A percentile compares a stretch with the other conserved stretches of the same genome.
These are phyloP conservation scores for Diaprepes abbreviatus DNA, from an alignment of 2,888 invertebrate species.

Conservation along the genomic window DNA sequence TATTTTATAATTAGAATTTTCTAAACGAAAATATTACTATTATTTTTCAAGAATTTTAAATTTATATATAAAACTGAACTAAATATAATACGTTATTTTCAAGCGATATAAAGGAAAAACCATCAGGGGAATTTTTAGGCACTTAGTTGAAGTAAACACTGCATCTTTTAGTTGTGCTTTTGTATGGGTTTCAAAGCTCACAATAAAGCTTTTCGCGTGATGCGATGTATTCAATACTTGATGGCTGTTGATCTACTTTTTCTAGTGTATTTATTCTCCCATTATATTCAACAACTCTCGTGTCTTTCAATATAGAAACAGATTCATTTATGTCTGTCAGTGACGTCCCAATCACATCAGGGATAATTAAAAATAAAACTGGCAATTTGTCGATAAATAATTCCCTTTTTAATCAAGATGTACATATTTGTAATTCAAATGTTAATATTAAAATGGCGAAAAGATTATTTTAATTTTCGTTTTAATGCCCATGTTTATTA, in stretches of 20 bases:
- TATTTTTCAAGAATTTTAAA: no score
- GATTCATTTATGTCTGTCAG: not conserved
- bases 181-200: not conserved
- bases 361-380: no score
- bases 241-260: conserved; percentile 21
- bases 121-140: not conserved
- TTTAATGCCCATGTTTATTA: no score
- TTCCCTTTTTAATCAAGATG: not conserved
- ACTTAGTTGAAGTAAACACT: not conserved
- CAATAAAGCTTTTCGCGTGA: conserved; percentile 14
- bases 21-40: no score
- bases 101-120: not conserved
- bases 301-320: not conserved
- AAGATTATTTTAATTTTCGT: no score
- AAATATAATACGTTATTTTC: not conserved
- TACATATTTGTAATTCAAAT: not conserved
- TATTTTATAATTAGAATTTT: no score
- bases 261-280: conserved; percentile 20
- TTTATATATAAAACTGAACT: no score
- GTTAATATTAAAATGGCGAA: no score
- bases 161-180: not conserved
- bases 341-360: no score
- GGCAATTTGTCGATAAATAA: not conserved
- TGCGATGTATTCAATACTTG: conserved; percentile 2
- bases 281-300: conserved; percentile 11